phyloP scores from a whole-genome alignment of 1,140 invertebrate genomes.

The Drosophila albomicans region DNA sequence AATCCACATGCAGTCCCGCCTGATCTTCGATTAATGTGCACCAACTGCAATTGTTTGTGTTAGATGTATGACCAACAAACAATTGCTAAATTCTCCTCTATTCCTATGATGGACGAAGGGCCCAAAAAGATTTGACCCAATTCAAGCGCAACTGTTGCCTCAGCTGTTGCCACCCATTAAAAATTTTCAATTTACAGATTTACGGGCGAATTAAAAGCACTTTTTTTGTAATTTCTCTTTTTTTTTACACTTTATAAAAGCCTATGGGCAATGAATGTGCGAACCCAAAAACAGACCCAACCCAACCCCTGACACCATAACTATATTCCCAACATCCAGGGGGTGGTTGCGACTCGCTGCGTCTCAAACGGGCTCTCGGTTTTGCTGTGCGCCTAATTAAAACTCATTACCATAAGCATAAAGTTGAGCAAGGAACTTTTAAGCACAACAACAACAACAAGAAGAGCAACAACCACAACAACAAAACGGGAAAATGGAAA shows the following conservation, averaged over 20 bases:
- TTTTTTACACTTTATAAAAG: slow-evolving; percentile 40
- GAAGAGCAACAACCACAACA: slow-evolving; percentile 16
- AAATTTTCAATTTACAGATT: slow-evolving; percentile 43
- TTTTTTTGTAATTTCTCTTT: not conserved
- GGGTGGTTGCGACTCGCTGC: slow-evolving; percentile 42
- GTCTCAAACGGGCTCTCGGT: slow-evolving; percentile 35
- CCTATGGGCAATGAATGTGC: slow-evolving; percentile 14
- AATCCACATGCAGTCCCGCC: slow-evolving; percentile 42
- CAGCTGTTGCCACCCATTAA: slow-evolving; percentile 66
- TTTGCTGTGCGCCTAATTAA: slow-evolving; percentile 81
- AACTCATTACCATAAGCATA: slow-evolving; percentile 82
- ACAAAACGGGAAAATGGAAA: slow-evolving; percentile 4
- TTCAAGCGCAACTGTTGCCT: slow-evolving; percentile 12
- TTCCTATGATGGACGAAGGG: not conserved
- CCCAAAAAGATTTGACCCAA: slow-evolving; percentile 20
- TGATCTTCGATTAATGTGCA: slow-evolving; percentile 17
- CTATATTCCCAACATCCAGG: slow-evolving; percentile 42
- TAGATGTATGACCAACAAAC: slow-evolving; percentile 22
- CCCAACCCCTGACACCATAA: slow-evolving; percentile 8
- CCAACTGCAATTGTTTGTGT: slow-evolving; percentile 37
- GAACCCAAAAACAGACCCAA: slow-evolving; percentile 26
- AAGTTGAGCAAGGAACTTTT: slow-evolving; percentile 73
- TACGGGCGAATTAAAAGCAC: slow-evolving; percentile 30
- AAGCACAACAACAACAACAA: slow-evolving; percentile 28
- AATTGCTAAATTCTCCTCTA: not conserved